phyloP scores from a whole-genome alignment of 2,797 vertebrate species.

The Sebastes hopkinsi region DNA sequence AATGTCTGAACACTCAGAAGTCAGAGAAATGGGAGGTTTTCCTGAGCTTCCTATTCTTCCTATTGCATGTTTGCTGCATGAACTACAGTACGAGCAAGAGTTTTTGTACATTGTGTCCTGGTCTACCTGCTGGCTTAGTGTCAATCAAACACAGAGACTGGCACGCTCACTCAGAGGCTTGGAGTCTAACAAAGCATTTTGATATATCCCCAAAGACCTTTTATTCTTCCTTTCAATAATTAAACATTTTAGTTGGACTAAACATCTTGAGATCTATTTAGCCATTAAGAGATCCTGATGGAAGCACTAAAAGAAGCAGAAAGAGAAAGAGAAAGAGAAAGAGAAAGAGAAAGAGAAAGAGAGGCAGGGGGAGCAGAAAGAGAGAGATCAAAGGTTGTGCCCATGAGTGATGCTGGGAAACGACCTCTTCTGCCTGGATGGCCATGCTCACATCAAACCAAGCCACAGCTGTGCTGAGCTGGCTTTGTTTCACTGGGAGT shows the following conservation, averaged over 20 bases:
- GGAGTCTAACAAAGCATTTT: neutral
- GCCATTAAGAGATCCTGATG: neutral
- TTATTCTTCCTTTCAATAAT: neutral
- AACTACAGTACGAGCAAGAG: neutral
- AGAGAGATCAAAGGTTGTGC: slow-evolving; percentile 54
- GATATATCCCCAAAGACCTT: neutral
- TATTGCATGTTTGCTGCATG: neutral
- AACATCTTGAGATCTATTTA: neutral
- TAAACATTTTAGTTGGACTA: neutral
- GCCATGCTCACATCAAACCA: slow-evolving; percentile 48
- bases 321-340: neutral
- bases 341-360: slow-evolving; percentile 32
- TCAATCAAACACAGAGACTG: neutral
- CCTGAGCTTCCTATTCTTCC: too few relatives aligned
- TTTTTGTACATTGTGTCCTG: neutral
- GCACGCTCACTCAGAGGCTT: neutral
- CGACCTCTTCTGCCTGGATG: slow-evolving; percentile 66
- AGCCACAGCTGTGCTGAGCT: slow-evolving; percentile 60
- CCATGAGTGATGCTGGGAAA: slow-evolving; percentile 60
- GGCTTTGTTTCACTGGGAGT: slow-evolving; percentile 34
- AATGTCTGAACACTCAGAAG: neutral
- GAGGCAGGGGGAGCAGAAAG: slow-evolving; percentile 33
- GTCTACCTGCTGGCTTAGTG: neutral
- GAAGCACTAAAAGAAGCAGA: neutral
- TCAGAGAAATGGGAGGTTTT: neutral